These are phyloP conservation scores for Leptinotarsa juncta DNA, from an alignment of 2,888 invertebrate genomes.

Conservation along the genomic window DNA sequence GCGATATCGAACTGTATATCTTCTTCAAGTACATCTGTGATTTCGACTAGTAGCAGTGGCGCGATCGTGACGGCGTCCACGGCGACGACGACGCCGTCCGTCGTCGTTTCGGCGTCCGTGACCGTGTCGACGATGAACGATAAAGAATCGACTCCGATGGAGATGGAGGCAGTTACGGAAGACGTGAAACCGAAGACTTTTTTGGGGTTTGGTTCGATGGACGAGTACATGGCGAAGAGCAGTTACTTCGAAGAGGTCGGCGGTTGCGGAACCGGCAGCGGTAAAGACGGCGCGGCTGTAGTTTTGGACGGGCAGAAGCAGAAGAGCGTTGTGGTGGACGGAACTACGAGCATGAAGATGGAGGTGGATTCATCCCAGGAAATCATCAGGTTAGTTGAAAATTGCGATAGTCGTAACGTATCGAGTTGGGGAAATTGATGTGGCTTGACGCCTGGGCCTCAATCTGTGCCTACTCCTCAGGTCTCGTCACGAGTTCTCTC, in stretches of 20 bases:
- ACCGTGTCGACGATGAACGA: constrained; percentile 41
- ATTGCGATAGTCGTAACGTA: too few species aligned
- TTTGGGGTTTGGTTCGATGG: constrained; percentile 39
- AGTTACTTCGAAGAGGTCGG: constrained; percentile 31
- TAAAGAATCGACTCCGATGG: constrained; percentile 29
- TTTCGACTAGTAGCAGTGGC: constrained; percentile 43
- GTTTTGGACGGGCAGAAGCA: constrained; percentile 37
- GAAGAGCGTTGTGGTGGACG: constrained; percentile 34
- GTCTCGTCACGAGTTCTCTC: too few species aligned
- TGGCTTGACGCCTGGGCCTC: too few species aligned
- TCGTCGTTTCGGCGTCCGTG: constrained; percentile 56
- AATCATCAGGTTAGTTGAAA: constrained; percentile 44
- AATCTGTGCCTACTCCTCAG: too few species aligned
- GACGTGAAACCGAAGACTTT: constrained; percentile 36
- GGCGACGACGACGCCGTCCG: constrained; percentile 50
- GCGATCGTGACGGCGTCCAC: constrained; percentile 32
- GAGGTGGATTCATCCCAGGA: constrained; percentile 51
- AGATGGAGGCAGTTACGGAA: constrained; percentile 22
- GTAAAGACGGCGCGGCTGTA: constrained; percentile 28
- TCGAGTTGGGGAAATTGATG: too few species aligned
- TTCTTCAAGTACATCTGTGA: constrained; percentile 46
- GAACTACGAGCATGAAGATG: constrained; percentile 46
- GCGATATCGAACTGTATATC: constrained; percentile 36
- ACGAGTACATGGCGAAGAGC: constrained; percentile 33
- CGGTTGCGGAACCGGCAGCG: constrained; percentile 20